Conservation (phyloP, 2,113 vertebrate species). For the Platichthys flesus region DNA sequence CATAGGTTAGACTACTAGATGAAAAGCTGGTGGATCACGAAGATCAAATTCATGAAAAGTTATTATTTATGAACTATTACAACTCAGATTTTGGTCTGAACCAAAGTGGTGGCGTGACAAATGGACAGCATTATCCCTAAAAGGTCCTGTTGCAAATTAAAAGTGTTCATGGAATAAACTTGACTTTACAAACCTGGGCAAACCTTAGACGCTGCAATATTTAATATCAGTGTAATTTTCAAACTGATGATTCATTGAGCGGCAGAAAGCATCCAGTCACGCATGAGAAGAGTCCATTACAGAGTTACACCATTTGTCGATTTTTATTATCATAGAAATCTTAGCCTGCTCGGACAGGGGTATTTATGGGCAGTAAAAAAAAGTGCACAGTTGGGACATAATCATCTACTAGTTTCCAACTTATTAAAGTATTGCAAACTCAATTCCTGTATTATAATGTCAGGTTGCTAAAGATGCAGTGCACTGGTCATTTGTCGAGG, state of each 20-base stretch:
- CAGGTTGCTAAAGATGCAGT: not conserved
- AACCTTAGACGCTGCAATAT: not conserved
- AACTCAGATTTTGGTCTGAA: no score
- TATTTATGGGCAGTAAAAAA: not conserved
- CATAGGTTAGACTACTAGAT: no score
- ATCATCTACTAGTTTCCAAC: not conserved
- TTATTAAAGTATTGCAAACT: not conserved
- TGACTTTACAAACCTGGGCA: not conserved
- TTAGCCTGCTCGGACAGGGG: not conserved
- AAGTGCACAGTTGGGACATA: not conserved
- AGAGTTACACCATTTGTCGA: slow-evolving; percentile 5
- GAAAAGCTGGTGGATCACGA: no score
- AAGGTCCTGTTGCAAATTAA: not conserved
- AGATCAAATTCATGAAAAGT: no score
- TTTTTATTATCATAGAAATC: slow-evolving; percentile 22
- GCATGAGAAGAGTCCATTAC: slow-evolving; percentile 6
- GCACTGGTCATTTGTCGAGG: not conserved
- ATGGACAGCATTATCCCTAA: not conserved
- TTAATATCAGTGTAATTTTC: slow-evolving; percentile 1
- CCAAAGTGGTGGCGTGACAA: no score
- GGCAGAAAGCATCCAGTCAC: not conserved
- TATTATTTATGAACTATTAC: no score
- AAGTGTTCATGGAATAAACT: not conserved
- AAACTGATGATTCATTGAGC: slow-evolving; percentile 1
- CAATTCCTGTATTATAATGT: not conserved